Base-by-base conservation (phyloP, 2,888 invertebrate genomes). In the Laothoe populi region DNA sequence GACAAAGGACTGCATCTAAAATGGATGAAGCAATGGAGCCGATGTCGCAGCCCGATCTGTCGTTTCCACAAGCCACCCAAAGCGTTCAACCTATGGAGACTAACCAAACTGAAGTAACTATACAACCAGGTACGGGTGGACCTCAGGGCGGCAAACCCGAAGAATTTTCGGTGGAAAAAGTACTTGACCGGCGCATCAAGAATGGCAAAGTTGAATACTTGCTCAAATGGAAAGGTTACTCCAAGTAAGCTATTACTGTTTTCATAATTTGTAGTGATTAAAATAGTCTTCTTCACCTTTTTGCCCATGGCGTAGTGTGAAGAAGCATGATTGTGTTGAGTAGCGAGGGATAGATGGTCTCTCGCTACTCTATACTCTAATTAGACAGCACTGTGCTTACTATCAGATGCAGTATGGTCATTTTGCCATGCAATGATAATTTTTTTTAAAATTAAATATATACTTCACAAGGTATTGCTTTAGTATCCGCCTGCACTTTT, bases 161-260 rank as follows among this genome's bases (percentile, higher is more conserved):
- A 71, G 97, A 96, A 72, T 96, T 94, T 75, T 95, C 95, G 0
- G 96, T 97, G 0, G 96, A 96, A 77, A 96, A 95, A 77, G 95
- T 97, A 24, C 83, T 96, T 19, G 96, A 96, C 75, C 94, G 95
- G 68, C 87, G 96, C 72, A 93, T 94, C 11, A 91, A 95, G 65
- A 95, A 95, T 73, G 96, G 96, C 0, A 96, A 95, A 83, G 94
- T 95, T 0, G 95, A 95, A 82, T 95, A 94, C 78, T 82, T 95
- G 38, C 75, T 95, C 19, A 95, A 95, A 77, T 95, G 95, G 95
- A 95, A 94, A 82, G 95, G 95, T 3, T 95, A 95, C 79, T 94
- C 94, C 24, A 88, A 95, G 94, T 95, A 87, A 88, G 92, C 84
- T 26, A 16, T 21, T 59, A 35, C 8, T 31, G 31, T 31, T 2